Evolutionary conservation across 35 echinoderm and acorn worm genomes (phyloP), one percentile per base, ranked within the genome.

Genomic region (Apostichopus japonicus): DNA sequence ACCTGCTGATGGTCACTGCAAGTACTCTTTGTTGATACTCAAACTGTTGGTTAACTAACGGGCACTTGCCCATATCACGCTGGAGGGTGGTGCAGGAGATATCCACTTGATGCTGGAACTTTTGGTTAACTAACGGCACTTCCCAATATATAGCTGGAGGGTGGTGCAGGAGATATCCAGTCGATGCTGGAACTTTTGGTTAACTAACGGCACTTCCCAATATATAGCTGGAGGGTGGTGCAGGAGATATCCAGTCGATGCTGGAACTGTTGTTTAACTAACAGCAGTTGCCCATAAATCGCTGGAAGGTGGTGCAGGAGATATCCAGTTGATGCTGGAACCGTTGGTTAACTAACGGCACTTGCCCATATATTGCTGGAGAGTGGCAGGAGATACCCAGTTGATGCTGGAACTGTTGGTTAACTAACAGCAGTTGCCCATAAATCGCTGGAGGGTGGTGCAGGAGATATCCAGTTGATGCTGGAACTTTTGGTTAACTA

Each of bases 121-220:
- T 3, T 51, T 92, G 72, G 13, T 90, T 62, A 33, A 44, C 33
- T 44, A 0, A 95, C 51, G 33, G 84, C 92, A 62, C 86, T 52
- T 57, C 87, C 94, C 94, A 92, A 95, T 19, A 75, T 90, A 57
- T 90, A 24, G 58, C 92, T 91, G 53, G 65, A 57, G 8, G 94
- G 94, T 6, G 93, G 92, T 11, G 63, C 24, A 33, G 94, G 94
- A 54, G 83, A 65, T 2, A 95, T 92, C 94, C 94, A 95, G 24
- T 78, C 55, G 67, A 88, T 59, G 3, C 57, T 59, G 6, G 1
- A 59, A 59, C 10, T 79, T 3, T 51, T 92, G 72, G 13, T 90
- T 62, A 33, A 44, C 33, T 44, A 0, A 95, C 51, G 33, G 84
- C 92, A 62, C 86, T 52, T 57, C 87, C 94, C 94, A 92, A 95